A percentile compares a stretch with the other conserved stretches of the same genome.
These are phyloP conservation scores for Anisognathus igniventris DNA, from an alignment of 2,797 vertebrate species.

Conservation along the genomic window DNA sequence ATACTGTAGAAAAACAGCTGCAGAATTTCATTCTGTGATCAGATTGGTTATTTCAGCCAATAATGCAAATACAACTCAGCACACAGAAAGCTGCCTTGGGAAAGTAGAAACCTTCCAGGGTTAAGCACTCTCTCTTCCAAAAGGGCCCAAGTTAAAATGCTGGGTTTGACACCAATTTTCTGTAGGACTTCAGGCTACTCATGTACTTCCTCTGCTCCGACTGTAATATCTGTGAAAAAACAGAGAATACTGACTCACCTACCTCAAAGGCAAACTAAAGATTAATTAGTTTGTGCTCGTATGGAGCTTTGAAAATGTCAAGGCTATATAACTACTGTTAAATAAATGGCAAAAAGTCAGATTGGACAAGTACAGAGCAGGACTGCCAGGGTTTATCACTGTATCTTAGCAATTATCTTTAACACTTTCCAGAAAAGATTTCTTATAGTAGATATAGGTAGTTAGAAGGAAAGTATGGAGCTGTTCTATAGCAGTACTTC, in stretches of 20 bases:
- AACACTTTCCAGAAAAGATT: not conserved
- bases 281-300: conserved; percentile 64
- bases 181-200: conserved; percentile 40
- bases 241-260: conserved; percentile 42
- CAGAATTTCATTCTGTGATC: not conserved
- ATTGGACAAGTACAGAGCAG: conserved; percentile 10
- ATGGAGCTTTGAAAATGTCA: conserved; percentile 59
- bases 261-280: conserved; percentile 57
- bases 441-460: not conserved
- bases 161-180: conserved; percentile 57
- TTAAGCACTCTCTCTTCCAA: not conserved
- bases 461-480: not conserved
- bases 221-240: conserved; percentile 15
- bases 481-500: not conserved
- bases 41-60: not conserved
- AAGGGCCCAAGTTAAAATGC: not conserved
- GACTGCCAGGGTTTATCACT: not conserved
- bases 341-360: conserved; percentile 44
- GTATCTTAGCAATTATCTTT: not conserved
- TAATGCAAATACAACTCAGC: conserved; percentile 3
- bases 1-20: not conserved
- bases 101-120: not conserved
- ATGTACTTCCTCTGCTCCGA: not conserved
- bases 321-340: conserved; percentile 47
- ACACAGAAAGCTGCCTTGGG: not conserved